Conservation (phyloP, 2,797 vertebrate genomes). For the Bradypus variegatus region DNA sequence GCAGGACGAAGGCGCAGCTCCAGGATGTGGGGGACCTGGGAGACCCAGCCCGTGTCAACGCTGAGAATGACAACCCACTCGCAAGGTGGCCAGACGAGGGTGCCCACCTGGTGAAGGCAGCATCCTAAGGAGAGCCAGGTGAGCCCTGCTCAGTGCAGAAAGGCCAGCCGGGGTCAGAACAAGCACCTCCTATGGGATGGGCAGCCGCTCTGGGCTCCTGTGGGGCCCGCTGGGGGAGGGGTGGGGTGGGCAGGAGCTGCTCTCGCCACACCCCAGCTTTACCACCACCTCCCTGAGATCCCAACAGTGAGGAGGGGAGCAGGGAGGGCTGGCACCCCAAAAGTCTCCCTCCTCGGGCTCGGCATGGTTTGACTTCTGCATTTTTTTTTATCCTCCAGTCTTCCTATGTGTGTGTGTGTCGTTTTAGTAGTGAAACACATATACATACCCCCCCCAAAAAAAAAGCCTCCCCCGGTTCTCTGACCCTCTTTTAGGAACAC, state of each 20-base stretch:
- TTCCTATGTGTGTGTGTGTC: too few relatives aligned
- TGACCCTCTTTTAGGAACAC: too few relatives aligned
- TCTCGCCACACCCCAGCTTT: too few relatives aligned
- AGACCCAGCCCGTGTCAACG: neutral
- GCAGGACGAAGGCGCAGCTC: neutral
- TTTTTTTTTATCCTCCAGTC: neutral
- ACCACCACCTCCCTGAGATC: neutral
- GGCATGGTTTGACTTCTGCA: too few relatives aligned
- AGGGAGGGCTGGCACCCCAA: neutral
- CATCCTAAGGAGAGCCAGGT: neutral
- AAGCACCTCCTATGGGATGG: neutral
- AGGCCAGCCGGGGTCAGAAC: too few relatives aligned
- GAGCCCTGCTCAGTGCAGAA: neutral
- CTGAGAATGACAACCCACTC: neutral
- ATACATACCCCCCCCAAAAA: too few relatives aligned
- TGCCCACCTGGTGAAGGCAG: neutral
- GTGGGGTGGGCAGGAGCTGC: neutral
- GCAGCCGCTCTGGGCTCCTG: neutral
- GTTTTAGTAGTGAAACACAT: too few relatives aligned
- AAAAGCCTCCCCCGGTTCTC: too few relatives aligned
- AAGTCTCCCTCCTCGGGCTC: neutral
- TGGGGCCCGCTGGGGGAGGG: neutral
- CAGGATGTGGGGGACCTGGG: neutral
- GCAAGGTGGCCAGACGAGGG: neutral
- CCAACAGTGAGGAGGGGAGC: neutral